These are phyloP conservation scores for Calameuta idolon DNA, from an alignment of 2,888 invertebrate species.

Conservation along the genomic window DNA sequence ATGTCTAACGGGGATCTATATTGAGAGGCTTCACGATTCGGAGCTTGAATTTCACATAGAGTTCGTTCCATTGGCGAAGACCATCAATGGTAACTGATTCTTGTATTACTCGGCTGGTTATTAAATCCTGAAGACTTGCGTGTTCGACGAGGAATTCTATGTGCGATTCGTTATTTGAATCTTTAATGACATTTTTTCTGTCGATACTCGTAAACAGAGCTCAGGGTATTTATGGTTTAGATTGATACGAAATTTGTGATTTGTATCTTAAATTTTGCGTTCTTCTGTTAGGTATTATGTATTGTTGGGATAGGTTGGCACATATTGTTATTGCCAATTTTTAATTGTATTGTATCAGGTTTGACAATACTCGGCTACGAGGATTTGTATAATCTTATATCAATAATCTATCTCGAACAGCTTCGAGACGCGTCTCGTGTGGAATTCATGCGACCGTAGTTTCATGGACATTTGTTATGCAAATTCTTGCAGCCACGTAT, in stretches of 20 bases:
- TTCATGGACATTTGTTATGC: background rate
- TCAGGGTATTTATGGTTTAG: background rate
- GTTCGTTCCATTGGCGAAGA: background rate
- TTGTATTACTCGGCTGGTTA: background rate
- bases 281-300: background rate
- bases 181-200: background rate
- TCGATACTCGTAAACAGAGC: background rate
- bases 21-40: background rate
- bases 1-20: background rate
- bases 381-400: background rate
- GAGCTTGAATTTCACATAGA: background rate
- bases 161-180: background rate
- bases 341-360: background rate
- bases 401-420: background rate
- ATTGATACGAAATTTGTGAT: background rate
- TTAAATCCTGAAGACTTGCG: background rate
- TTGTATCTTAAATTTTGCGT: background rate
- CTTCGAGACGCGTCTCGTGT: background rate
- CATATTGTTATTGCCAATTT: background rate
- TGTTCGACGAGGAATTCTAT: background rate
- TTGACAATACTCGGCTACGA: background rate
- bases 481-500: background rate
- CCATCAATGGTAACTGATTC: background rate
- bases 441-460: background rate
- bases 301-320: background rate